Percentiles rank a stretch among this genome's conserved stretches.
Evolutionary conservation across 1,140 invertebrate genomes (phyloP).

Genomic region (Drusus annulatus): DNA sequence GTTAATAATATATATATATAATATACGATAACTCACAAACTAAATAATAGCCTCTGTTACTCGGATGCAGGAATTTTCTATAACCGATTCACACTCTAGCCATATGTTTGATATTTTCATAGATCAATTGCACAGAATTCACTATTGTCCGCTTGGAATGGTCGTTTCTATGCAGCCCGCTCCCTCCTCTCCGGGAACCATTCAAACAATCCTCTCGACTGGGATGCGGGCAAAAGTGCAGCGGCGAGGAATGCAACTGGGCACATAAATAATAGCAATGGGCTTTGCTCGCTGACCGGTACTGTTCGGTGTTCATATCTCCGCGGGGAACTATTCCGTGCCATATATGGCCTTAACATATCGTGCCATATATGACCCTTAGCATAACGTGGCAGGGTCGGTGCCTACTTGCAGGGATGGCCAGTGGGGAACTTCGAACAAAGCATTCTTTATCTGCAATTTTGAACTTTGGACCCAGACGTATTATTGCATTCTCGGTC

Average conservation of each 20-base stretch:
- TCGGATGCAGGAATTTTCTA: too few species aligned
- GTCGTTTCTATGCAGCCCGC: not conserved
- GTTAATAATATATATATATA: too few species aligned
- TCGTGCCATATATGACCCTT: not conserved
- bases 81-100: too few species aligned
- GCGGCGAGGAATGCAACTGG: slow-evolving; percentile 36
- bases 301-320: not conserved
- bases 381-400: not conserved
- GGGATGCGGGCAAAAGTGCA: slow-evolving; percentile 42
- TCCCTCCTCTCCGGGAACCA: not conserved
- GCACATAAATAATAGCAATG: slow-evolving; percentile 44
- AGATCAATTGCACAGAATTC: too few species aligned
- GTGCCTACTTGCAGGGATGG: not conserved
- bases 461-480: not conserved
- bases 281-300: slow-evolving; percentile 35
- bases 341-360: not conserved
- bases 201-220: slow-evolving; percentile 26
- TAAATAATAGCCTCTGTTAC: too few species aligned
- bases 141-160: too few species aligned
- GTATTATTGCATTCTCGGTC: too few species aligned
- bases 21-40: too few species aligned
- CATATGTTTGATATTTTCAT: too few species aligned
- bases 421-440: not conserved
- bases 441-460: slow-evolving; percentile 10
- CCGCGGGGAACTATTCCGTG: slow-evolving; percentile 17